A percentile compares a stretch with the other conserved stretches of the same genome.
Evolutionary conservation across 1,140 invertebrate species (phyloP).

Genomic region (Cyclargus thomasi): DNA sequence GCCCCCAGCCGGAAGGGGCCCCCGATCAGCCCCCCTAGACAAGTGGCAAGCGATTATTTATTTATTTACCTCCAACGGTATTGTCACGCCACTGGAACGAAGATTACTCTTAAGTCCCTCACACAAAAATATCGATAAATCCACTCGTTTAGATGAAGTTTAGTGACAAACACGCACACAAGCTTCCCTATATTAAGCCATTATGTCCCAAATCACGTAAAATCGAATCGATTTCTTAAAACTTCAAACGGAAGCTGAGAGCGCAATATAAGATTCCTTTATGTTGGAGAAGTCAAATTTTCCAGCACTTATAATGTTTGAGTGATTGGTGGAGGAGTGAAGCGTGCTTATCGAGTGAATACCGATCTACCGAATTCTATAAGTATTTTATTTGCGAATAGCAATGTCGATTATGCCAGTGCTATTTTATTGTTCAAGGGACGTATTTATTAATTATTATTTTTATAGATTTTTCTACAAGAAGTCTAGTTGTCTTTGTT

Average conservation of each 20-base stretch:
- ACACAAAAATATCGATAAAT: too few species aligned
- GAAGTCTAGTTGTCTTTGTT: too few species aligned
- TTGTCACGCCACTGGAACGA: too few species aligned
- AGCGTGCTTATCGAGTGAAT: slow-evolving; percentile 17
- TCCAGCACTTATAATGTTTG: slow-evolving; percentile 15
- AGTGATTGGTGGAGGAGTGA: slow-evolving; percentile 10
- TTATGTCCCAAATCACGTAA: not conserved
- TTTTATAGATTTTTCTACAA: too few species aligned
- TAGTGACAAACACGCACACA: not conserved
- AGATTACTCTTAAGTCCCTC: too few species aligned
- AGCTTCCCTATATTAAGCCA: not conserved
- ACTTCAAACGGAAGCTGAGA: not conserved
- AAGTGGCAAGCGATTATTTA: too few species aligned
- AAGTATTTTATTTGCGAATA: not conserved
- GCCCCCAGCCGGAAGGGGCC: too few species aligned
- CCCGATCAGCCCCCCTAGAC: too few species aligned
- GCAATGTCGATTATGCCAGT: not conserved
- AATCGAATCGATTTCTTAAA: not conserved
- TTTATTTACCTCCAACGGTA: too few species aligned
- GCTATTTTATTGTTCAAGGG: not conserved
- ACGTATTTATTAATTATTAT: too few species aligned
- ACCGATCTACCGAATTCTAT: not conserved
- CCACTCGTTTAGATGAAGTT: too few species aligned
- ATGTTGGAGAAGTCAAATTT: slow-evolving; percentile 4
- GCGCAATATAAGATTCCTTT: not conserved